phyloP scores from a whole-genome alignment of 2,113 vertebrate species.

The Cyanistes caeruleus region DNA sequence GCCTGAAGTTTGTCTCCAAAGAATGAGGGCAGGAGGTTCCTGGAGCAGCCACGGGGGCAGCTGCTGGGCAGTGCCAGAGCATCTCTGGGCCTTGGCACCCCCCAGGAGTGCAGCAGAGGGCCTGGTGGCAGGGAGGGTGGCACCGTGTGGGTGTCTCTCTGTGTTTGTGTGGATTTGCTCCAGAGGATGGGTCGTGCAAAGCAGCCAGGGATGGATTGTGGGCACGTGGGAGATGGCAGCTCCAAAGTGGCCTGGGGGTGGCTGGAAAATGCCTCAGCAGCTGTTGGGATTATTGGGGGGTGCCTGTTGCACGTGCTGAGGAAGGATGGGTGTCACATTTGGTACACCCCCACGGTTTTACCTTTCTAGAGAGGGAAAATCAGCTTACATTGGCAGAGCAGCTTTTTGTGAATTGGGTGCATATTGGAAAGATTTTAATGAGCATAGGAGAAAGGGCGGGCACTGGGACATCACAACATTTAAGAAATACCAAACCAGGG shows the following conservation, averaged over 20 bases:
- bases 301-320: background rate
- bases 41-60: background rate
- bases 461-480: background rate
- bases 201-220: background rate
- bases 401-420: background rate
- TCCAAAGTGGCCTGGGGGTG: background rate
- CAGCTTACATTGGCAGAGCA: background rate
- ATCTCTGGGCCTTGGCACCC: background rate
- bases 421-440: background rate
- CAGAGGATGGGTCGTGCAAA: background rate
- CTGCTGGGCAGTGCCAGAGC: background rate
- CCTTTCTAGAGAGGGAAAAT: background rate
- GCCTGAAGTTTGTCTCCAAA: background rate
- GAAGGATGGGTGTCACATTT: background rate
- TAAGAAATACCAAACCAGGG: background rate
- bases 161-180: background rate
- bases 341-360: background rate
- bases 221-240: background rate
- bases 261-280: background rate
- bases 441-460: background rate
- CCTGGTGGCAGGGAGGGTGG: background rate
- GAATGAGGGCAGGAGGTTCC: background rate
- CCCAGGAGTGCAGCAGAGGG: background rate
- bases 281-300: background rate
- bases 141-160: background rate